Evolutionary conservation across 2,113 vertebrate genomes (phyloP).

Genomic region (Pachycephala philippinensis): DNA sequence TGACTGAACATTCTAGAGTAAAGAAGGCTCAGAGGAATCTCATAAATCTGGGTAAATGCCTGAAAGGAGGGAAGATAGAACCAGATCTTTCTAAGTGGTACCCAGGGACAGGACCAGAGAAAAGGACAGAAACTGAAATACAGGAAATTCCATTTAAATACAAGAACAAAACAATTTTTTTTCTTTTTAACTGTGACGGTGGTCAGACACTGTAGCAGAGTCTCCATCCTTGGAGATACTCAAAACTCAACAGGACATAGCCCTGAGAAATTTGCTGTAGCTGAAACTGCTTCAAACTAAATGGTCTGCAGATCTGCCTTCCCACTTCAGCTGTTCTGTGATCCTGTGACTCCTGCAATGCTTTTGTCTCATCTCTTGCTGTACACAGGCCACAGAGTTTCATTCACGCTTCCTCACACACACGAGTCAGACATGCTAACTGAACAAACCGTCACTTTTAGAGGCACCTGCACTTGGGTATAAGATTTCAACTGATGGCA

Average conservation of each 20-base stretch:
- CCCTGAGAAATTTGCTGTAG: not conserved
- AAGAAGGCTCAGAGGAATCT: not conserved
- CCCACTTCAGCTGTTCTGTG: not conserved
- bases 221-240: not conserved
- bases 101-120: not conserved
- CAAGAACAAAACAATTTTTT: not conserved
- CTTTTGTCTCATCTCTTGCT: not conserved
- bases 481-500: not conserved
- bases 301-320: not conserved
- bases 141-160: not conserved
- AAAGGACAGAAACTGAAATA: not conserved
- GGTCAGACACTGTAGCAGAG: not conserved
- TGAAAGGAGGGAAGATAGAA: not conserved
- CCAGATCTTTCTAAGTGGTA: not conserved
- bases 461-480: accelerated
- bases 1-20: not conserved
- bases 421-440: not conserved
- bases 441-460: not conserved
- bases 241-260: accelerated
- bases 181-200: accelerated
- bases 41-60: not conserved
- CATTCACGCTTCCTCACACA: not conserved
- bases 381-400: not conserved
- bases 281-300: not conserved
- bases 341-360: not conserved